Evolutionary conservation across 2,888 invertebrate species (phyloP), one percentile per base, ranked within the genome.

Genomic region (Thera britannica): DNA sequence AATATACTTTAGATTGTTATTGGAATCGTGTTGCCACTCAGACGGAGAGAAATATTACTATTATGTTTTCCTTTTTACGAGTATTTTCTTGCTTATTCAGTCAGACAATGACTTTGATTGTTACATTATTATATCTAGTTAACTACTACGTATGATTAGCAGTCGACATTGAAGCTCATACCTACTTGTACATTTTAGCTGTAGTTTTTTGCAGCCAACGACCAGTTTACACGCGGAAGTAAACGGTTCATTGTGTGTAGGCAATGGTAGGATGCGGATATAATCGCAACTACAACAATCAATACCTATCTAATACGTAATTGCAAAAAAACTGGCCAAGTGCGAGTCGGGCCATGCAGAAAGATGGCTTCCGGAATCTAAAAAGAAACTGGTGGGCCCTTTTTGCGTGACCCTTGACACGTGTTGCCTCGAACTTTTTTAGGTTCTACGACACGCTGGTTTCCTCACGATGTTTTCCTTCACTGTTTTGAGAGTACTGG

Each of bases 241-340:
- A 63, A 65, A 69, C 58, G 51, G 51, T 69, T 56, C 56, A 62
- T 66, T 62, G 62, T 64, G 57, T 54, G 67, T 9, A 41, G 41
- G 44, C 63, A 60, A 66, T 62, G 62, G 62, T 64, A 64, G 58
- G 69, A 69, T 65, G 65, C 69, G 69, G 69, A 69, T 66, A 38
- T 63, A 5, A 57, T 60, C 51, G 58, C 41, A 49, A 48, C 49
- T 46, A 58, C 51, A 64, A 65, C 65, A 69, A 69, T 65, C 59
- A 62, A 66, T 69, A 66, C 59, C 36, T 56, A 59, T 58, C 44
- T 36, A 35, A 64, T 38, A 55, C 46, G 34, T 58, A 57, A 23
- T 35, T 36, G 59, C 44, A 65, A 65, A 65, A 68, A 65, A 34
- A 44, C 23, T 9, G 8, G 38, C n/a, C 4, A 52, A 52, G 52